Percentiles rank a stretch among this genome's conserved stretches.
phyloP scores from a whole-genome alignment of 1,140 invertebrate genomes.

The Leptopilina clavipes region DNA sequence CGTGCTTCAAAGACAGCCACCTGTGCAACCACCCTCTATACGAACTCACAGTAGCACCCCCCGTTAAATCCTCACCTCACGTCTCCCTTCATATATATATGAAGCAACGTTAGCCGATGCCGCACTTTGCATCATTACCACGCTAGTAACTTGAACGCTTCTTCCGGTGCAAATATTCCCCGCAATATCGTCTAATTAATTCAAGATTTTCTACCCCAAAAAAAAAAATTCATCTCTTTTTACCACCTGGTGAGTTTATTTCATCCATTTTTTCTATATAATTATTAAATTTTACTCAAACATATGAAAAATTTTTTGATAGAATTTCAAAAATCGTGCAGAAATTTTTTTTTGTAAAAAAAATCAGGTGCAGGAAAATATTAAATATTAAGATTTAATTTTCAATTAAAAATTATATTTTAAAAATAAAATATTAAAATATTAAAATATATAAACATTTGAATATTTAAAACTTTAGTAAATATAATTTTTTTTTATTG shows the following conservation, averaged over 20 bases:
- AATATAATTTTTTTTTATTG: no score
- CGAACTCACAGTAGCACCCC: constrained; percentile 36
- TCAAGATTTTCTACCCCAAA: constrained; percentile 22
- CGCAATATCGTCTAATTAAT: constrained; percentile 1
- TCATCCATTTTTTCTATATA: background rate
- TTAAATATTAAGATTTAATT: no score
- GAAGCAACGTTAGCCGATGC: constrained; percentile 48
- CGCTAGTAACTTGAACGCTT: constrained; percentile 43
- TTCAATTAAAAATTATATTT: no score
- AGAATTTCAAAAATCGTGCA: no score
- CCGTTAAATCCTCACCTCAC: constrained; percentile 47
- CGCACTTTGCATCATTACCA: constrained; percentile 61
- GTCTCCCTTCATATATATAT: constrained; percentile 56
- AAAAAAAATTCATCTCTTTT: background rate
- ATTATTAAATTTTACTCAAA: no score
- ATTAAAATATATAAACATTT: no score
- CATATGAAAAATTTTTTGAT: no score
- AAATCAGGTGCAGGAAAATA: no score
- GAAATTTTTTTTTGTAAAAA: no score
- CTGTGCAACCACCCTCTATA: constrained; percentile 48
- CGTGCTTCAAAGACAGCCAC: constrained; percentile 45
- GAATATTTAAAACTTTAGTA: no score
- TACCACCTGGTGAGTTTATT: background rate
- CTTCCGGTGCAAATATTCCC: constrained; percentile 19
- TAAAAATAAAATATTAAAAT: no score